Percentiles rank a stretch among this genome's conserved stretches.
Conservation (phyloP, 1,140 invertebrate species). For the Zaprionus camerounensis region DNA sequence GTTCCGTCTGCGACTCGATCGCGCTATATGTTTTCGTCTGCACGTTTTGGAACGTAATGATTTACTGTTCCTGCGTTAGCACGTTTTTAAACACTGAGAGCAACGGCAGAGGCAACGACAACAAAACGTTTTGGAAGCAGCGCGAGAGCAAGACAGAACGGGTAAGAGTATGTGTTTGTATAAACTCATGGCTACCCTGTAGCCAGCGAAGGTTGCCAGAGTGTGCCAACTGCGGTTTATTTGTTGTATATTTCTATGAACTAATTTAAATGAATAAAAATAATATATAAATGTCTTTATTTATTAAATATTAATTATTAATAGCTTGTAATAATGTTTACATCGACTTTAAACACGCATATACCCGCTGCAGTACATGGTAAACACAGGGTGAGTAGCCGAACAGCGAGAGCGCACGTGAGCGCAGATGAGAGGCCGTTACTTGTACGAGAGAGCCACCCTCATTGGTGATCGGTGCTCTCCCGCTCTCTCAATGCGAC, state of each 20-base stretch:
- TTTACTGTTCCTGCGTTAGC: slow-evolving; percentile 76
- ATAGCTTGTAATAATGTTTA: not conserved
- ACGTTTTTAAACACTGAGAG: slow-evolving; percentile 72
- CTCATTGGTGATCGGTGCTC: slow-evolving; percentile 43
- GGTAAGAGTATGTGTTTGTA: slow-evolving; percentile 10
- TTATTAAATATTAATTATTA: not conserved
- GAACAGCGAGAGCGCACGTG: slow-evolving; percentile 36
- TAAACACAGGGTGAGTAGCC: slow-evolving; percentile 19
- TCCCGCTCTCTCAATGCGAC: not conserved
- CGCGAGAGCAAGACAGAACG: slow-evolving; percentile 19
- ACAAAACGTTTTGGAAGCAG: slow-evolving; percentile 20
- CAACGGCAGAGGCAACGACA: slow-evolving; percentile 19
- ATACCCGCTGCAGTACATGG: not conserved
- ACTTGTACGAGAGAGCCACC: slow-evolving; percentile 37
- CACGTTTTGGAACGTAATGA: slow-evolving; percentile 77
- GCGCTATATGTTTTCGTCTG: slow-evolving; percentile 52
- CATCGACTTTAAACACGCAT: not conserved
- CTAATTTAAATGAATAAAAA: too few species aligned
- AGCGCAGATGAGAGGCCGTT: slow-evolving; percentile 30
- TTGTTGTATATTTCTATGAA: too few species aligned
- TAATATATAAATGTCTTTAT: too few species aligned
- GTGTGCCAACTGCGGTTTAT: not conserved
- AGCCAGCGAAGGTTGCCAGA: not conserved
- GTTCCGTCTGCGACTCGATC: slow-evolving; percentile 9
- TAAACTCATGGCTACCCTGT: slow-evolving; percentile 20